Evolutionary conservation across 2,113 vertebrate species (phyloP), one percentile per base, ranked within the genome.

Genomic region (Nycticebus coucang): DNA sequence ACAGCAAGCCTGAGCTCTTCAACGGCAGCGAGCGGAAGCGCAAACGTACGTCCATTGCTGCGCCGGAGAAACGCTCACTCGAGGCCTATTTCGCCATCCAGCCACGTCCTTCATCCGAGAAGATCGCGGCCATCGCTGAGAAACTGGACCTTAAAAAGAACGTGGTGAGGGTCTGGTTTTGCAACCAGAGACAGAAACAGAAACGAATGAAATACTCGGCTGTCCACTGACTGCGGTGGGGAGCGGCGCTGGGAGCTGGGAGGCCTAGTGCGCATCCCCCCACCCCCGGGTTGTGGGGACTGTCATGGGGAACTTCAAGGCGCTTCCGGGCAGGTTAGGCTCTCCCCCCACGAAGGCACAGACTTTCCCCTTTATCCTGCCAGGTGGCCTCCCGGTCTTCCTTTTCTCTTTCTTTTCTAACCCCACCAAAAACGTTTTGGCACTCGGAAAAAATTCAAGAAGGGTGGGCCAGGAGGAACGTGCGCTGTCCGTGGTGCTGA

Each of bases 191-290:
- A 97, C 99, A 99, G 97, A 99, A 99, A 98, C 99, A 99, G 98
- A 99, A 99, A 98, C 98, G 99, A 98, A 99, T 99, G 99, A 99
- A 99, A 98, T 99, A 99, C 97, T 99, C 99, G 0, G 99, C 99
- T 55, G 98, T 98, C 93, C 99, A 99, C 98, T 99, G 99, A 98
- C 97, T 91, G 94, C 88, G 41, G 88, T 69, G 55, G 95, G 93
- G 94, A 22, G 18, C 79, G 1, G 87, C 45, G 59, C 55, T 69
- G 17, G 22, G 89, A 89, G 75, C 74, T 26, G 0, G 89, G 87
- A 92, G 87, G 64, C 87, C 35, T 89, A 41, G 87, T 2, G 91
- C 60, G 30, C 50, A 22, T 71, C 90, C 79, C 19, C 37, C 66
- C 90, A 74, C 17, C 37, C 66, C 84, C n/a, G 12, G 82, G 81